Conservation (phyloP, 2,113 vertebrate genomes). For the Bufo gargarizans region DNA sequence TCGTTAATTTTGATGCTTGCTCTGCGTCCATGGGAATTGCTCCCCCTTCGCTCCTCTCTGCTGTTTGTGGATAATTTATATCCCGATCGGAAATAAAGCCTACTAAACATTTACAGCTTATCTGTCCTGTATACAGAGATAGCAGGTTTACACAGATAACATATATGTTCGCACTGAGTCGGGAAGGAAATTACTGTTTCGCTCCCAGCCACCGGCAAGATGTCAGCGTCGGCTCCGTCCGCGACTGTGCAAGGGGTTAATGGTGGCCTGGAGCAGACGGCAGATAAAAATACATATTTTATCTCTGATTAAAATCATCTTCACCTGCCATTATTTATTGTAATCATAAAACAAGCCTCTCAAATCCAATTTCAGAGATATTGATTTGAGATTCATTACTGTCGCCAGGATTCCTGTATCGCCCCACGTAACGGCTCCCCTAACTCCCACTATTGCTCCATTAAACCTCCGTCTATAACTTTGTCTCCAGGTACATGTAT, state of each 20-base stretch:
- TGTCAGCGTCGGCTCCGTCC: background rate
- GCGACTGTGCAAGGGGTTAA: background rate
- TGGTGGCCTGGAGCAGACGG: background rate
- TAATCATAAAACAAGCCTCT: slow-evolving; percentile 50
- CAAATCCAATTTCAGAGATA: slow-evolving; percentile 54
- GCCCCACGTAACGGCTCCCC: slow-evolving; percentile 33
- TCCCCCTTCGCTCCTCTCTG: slow-evolving; percentile 15
- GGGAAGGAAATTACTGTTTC: background rate
- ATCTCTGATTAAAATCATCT: slow-evolving; percentile 49
- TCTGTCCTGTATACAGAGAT: slow-evolving; percentile 33
- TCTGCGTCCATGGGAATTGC: slow-evolving; percentile 41
- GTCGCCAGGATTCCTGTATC: slow-evolving; percentile 45
- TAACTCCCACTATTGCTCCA: slow-evolving; percentile 27
- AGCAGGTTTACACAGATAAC: slow-evolving; percentile 32
- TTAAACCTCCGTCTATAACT: slow-evolving; percentile 31
- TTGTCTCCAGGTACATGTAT: slow-evolving; percentile 7
- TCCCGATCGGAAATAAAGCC: slow-evolving; percentile 53
- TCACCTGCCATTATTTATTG: slow-evolving; percentile 50
- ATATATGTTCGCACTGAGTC: background rate
- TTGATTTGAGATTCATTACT: slow-evolving; percentile 56
- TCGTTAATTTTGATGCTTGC: slow-evolving; percentile 56
- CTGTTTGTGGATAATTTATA: slow-evolving; percentile 56
- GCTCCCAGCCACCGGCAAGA: background rate
- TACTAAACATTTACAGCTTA: slow-evolving; percentile 45
- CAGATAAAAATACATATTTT: slow-evolving; percentile 49